Conservation (phyloP, 2,888 invertebrate genomes). For the Drosophila monieri region DNA sequence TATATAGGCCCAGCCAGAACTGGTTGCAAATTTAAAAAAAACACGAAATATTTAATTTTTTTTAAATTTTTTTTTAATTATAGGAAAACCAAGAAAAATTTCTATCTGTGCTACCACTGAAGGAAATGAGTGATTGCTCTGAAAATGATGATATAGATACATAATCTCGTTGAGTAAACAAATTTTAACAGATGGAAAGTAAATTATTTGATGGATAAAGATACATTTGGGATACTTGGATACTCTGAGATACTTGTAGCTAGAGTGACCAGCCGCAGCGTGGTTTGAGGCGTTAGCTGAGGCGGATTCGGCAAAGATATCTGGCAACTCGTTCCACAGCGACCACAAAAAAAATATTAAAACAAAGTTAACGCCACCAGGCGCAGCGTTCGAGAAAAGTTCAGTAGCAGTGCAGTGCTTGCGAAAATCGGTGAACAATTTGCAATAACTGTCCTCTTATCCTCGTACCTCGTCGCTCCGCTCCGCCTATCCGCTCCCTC, state of each 20-base stretch:
- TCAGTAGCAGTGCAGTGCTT: constrained; percentile 1
- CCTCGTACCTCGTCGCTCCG: not conserved
- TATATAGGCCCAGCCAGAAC: too few species aligned
- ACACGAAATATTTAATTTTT: too few species aligned
- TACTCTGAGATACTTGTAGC: not conserved
- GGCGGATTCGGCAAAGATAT: not conserved
- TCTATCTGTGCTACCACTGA: too few species aligned
- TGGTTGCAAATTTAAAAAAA: too few species aligned
- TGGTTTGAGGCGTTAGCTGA: not conserved
- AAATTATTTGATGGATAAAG: too few species aligned
- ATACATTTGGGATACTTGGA: too few species aligned
- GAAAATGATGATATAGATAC: too few species aligned
- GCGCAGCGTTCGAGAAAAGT: constrained; percentile 4
- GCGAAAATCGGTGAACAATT: constrained; percentile 1
- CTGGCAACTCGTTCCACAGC: not conserved
- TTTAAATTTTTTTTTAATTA: too few species aligned
- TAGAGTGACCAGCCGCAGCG: not conserved
- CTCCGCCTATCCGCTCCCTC: not conserved
- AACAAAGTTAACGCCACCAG: constrained; percentile 5
- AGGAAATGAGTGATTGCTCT: too few species aligned
- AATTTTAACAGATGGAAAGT: too few species aligned
- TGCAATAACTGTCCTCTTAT: not conserved
- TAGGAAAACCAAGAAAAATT: too few species aligned
- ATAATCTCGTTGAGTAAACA: too few species aligned
- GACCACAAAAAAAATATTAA: constrained; percentile 1